phyloP scores from a whole-genome alignment of 2,113 vertebrate species.

The Odobenus rosmarus region DNA sequence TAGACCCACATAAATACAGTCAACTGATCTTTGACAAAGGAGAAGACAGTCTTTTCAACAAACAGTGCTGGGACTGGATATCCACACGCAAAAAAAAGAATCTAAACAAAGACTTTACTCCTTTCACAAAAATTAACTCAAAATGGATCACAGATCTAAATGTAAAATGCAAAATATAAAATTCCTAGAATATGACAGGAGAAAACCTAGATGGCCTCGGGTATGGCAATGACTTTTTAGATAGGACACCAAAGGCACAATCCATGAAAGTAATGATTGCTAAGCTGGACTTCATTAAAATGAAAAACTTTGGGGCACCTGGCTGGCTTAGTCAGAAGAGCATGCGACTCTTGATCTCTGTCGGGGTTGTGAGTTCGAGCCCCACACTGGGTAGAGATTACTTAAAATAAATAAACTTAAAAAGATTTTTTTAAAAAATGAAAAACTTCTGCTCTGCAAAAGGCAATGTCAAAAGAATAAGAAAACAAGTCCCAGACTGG shows the following conservation, averaged over 20 bases:
- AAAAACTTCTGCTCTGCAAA: not conserved
- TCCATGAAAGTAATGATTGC: not conserved
- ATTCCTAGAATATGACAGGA: not conserved
- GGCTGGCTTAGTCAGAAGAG: not conserved
- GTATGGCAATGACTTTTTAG: not conserved
- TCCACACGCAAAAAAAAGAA: not conserved
- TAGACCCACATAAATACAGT: not conserved
- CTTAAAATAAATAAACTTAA: not conserved
- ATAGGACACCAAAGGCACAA: not conserved
- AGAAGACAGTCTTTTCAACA: not conserved
- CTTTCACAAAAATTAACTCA: not conserved
- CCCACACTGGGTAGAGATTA: not conserved
- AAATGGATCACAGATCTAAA: constrained; percentile 11
- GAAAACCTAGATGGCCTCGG: not conserved
- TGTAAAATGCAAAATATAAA: not conserved
- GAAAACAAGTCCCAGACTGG: not conserved
- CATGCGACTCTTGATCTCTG: not conserved
- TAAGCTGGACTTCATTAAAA: not conserved
- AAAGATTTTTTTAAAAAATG: not conserved
- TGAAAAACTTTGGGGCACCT: not conserved
- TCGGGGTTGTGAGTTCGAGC: not conserved
- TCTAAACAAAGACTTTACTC: not conserved
- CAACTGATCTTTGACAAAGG: not conserved
- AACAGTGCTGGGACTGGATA: not conserved
- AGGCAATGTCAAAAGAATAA: not conserved